A percentile compares a stretch with the other conserved stretches of the same genome.
Evolutionary conservation across 2,888 invertebrate genomes (phyloP).

Genomic region (Sphaerophoria rueppellii): DNA sequence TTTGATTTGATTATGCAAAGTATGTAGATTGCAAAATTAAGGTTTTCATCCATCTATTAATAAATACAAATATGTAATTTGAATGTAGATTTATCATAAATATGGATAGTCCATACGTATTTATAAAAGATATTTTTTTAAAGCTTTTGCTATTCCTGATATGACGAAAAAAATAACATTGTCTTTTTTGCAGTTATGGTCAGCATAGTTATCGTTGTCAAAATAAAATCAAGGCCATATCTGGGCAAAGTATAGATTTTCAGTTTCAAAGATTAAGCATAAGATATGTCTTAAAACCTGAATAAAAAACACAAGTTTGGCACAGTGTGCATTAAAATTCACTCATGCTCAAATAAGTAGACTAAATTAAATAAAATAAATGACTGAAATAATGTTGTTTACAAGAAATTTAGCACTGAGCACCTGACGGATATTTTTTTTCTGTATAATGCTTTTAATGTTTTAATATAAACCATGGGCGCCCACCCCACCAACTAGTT

Average conservation of each 20-base stretch:
- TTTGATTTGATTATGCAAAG: no score
- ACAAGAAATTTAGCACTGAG: slow-evolving; percentile 9
- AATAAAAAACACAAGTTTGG: slow-evolving; percentile 19
- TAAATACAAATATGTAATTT: no score
- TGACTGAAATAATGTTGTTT: slow-evolving; percentile 20
- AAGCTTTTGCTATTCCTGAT: no score
- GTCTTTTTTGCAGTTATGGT: no score
- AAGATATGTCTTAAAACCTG: slow-evolving; percentile 30
- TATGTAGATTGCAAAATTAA: no score
- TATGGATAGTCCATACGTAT: no score
- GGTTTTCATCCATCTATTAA: no score
- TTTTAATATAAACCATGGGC: slow-evolving; percentile 19
- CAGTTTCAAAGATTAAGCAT: slow-evolving; percentile 11
- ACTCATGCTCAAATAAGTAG: slow-evolving; percentile 21
- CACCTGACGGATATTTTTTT: slow-evolving; percentile 42
- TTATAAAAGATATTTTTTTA: no score
- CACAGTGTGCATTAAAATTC: slow-evolving; percentile 32
- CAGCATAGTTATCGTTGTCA: neutral
- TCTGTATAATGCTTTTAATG: neutral
- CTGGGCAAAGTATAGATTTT: neutral
- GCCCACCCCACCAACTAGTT: slow-evolving; percentile 41
- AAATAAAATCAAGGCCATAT: slow-evolving; percentile 7
- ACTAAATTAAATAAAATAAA: neutral
- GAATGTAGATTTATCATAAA: no score
- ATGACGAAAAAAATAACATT: neutral